These are phyloP conservation scores for Pseudolycoriella hygida DNA, from an alignment of 2,888 invertebrate species.

Conservation along the genomic window DNA sequence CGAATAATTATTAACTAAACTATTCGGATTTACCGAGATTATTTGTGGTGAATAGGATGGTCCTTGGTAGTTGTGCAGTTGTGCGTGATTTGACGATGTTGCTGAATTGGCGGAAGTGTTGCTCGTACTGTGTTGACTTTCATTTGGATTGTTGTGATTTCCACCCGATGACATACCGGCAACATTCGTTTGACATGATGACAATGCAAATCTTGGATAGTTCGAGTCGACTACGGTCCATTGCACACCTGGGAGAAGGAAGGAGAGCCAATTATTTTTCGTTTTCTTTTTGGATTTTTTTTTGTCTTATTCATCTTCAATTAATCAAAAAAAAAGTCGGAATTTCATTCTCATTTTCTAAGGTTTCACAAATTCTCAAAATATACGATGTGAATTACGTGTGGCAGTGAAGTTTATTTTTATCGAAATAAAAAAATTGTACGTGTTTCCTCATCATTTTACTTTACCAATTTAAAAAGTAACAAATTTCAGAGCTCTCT, in stretches of 20 bases:
- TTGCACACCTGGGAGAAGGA: conserved; percentile 60
- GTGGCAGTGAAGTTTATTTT: no score
- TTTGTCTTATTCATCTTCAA: not conserved
- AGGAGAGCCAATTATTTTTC: conserved; percentile 16
- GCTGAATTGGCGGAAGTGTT: conserved; percentile 18
- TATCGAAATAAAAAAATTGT: not conserved
- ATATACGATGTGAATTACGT: no score
- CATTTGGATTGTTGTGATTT: conserved; percentile 7
- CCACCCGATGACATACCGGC: conserved; percentile 9
- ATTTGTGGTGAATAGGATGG: conserved; percentile 27
- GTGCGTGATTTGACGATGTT: conserved; percentile 17
- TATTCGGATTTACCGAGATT: conserved; percentile 29
- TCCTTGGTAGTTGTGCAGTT: conserved; percentile 12
- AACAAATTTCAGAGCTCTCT: conserved; percentile 26
- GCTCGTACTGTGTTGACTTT: conserved; percentile 8
- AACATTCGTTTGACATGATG: conserved; percentile 38
- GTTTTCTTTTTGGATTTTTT: not conserved
- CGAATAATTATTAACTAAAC: conserved; percentile 33
- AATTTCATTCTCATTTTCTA: no score
- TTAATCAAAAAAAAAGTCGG: no score
- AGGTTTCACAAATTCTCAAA: no score
- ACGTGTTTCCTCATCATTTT: no score
- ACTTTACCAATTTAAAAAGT: not conserved
- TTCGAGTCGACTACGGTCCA: conserved; percentile 73
- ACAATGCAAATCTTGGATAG: conserved; percentile 54